phyloP scores from a whole-genome alignment of 2,797 vertebrate genomes.

The Spinibarbus caldwelli region DNA sequence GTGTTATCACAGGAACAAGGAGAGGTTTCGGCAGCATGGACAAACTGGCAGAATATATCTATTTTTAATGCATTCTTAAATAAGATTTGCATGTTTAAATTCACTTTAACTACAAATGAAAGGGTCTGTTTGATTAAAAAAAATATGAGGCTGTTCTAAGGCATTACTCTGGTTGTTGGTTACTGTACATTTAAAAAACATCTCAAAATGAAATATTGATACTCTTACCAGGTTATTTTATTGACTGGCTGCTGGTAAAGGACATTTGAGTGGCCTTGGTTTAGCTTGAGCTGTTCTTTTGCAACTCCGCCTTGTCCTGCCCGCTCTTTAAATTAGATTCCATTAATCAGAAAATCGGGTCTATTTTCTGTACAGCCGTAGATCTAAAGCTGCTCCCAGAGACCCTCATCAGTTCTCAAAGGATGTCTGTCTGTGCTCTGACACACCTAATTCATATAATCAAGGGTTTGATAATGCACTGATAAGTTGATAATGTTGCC shows the following conservation, averaged over 20 bases:
- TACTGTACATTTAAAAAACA: neutral
- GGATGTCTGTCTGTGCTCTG: neutral
- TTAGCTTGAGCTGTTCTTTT: neutral
- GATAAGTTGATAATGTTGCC: slow-evolving; percentile 20
- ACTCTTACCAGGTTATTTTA: neutral
- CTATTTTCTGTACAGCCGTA: slow-evolving; percentile 12
- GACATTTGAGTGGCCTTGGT: neutral
- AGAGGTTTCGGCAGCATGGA: neutral
- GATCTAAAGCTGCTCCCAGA: slow-evolving; percentile 10
- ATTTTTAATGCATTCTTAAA: neutral
- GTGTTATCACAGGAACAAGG: neutral
- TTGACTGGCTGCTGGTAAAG: neutral
- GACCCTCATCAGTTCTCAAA: slow-evolving; percentile 13
- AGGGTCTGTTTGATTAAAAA: neutral
- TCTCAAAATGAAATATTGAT: neutral
- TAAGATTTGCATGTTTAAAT: neutral
- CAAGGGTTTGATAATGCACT: slow-evolving; percentile 28
- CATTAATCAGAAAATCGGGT: slow-evolving; percentile 17
- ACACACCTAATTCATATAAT: slow-evolving; percentile 13
- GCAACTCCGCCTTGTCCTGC: neutral
- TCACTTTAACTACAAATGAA: slow-evolving; percentile 5
- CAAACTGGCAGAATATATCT: neutral
- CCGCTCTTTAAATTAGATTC: slow-evolving; percentile 4
- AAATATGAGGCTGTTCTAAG: neutral
- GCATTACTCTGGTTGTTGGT: neutral